These are phyloP conservation scores for Aplysina aerophoba DNA, from an alignment of 37 sponge, comb jelly and placozoan genomes.

Conservation along the genomic window DNA sequence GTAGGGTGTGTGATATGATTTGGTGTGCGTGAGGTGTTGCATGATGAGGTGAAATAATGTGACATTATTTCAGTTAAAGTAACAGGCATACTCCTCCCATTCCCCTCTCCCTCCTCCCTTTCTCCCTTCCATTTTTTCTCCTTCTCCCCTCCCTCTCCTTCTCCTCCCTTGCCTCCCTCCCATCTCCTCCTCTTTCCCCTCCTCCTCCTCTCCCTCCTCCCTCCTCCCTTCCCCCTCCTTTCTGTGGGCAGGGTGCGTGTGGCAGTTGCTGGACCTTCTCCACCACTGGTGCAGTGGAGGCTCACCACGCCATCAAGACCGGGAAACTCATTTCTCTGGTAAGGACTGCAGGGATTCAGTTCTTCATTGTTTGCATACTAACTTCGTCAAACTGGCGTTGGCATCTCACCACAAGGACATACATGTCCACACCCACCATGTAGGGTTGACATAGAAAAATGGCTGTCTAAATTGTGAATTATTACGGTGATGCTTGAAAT, in stretches of 20 bases:
- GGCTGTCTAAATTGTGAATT: too few relatives aligned
- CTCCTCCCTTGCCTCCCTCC: background rate
- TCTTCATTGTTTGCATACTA: too few relatives aligned
- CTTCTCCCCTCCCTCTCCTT: background rate
- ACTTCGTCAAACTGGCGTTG: too few relatives aligned
- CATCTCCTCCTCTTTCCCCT: background rate
- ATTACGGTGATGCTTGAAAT: too few relatives aligned
- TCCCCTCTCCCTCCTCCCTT: background rate
- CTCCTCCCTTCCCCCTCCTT: background rate
- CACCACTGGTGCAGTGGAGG: slow-evolving; percentile 75
- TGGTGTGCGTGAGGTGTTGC: too few relatives aligned
- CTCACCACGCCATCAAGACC: slow-evolving; percentile 76
- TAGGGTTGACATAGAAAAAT: too few relatives aligned
- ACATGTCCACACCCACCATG: too few relatives aligned
- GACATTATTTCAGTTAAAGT: too few relatives aligned
- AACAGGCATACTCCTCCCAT: too few relatives aligned
- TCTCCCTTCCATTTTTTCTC: background rate
- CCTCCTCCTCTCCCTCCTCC: background rate
- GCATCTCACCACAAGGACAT: too few relatives aligned
- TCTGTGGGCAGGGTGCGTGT: slow-evolving; percentile 54
- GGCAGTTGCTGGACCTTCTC: slow-evolving; percentile 87
- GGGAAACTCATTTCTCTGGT: slow-evolving; percentile 65
- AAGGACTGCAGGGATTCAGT: background rate
- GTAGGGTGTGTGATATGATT: too few relatives aligned
- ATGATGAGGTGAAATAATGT: too few relatives aligned